Percentiles rank a stretch among this genome's conserved stretches.
These are phyloP conservation scores for Seladonia tumulorum DNA, from an alignment of 2,888 invertebrate species.

Conservation along the genomic window DNA sequence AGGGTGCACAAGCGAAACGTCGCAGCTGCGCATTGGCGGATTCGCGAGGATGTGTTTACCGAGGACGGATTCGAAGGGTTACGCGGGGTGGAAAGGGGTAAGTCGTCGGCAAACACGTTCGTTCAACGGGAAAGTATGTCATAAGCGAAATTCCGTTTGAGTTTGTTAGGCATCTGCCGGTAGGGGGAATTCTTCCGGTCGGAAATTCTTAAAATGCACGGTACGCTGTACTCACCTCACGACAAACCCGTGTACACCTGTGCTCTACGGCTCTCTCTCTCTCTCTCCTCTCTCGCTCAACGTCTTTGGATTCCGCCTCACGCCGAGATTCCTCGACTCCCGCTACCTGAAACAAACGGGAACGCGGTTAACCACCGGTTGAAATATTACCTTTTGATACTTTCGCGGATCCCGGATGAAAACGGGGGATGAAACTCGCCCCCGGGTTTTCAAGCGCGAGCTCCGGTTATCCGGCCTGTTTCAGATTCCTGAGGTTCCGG, in stretches of 20 bases:
- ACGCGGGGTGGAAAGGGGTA: slow-evolving; percentile 42
- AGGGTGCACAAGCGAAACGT: neutral
- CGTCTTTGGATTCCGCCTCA: slow-evolving; percentile 1
- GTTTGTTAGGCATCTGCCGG: slow-evolving; percentile 57
- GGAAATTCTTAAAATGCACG: slow-evolving; percentile 34
- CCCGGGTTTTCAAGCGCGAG: neutral
- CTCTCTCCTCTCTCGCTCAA: neutral
- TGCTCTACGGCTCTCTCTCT: neutral
- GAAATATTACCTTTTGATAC: slow-evolving; percentile 19
- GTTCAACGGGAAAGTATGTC: slow-evolving; percentile 71
- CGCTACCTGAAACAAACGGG: slow-evolving; percentile 39
- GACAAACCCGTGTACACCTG: slow-evolving; percentile 18
- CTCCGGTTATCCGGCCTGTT: neutral
- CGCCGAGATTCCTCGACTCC: neutral
- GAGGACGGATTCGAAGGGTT: slow-evolving; percentile 27
- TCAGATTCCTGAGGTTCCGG: neutral
- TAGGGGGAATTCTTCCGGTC: slow-evolving; percentile 11
- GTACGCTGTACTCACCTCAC: slow-evolving; percentile 39
- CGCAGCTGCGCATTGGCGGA: slow-evolving; percentile 14
- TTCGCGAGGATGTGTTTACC: slow-evolving; percentile 42
- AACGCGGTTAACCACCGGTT: slow-evolving; percentile 12
- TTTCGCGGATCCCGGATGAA: neutral
- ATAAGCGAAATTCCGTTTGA: slow-evolving; percentile 72
- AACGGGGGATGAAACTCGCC: neutral
- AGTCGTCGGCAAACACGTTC: slow-evolving; percentile 71